Evolutionary conservation across 2,797 vertebrate species (phyloP).

Genomic region (Mallotus villosus): DNA sequence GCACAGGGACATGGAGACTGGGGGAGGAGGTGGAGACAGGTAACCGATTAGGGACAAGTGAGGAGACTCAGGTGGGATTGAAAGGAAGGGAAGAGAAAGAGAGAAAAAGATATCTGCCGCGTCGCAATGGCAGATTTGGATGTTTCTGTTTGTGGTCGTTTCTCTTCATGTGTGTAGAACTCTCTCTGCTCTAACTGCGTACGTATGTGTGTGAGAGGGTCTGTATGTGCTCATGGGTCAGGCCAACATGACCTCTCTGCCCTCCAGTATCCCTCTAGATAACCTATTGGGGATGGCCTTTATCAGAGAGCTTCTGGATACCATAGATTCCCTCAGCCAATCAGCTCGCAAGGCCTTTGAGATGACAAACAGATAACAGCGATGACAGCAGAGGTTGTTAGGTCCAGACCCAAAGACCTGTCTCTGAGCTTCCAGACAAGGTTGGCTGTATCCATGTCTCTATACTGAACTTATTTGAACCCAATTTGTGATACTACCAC

Average conservation of each 20-base stretch:
- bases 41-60: not conserved
- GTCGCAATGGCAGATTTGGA: not conserved
- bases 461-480: too few relatives aligned
- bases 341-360: not conserved
- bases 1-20: constrained; percentile 75
- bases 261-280: not conserved
- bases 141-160: not conserved
- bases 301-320: not conserved
- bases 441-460: too few relatives aligned
- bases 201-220: not conserved
- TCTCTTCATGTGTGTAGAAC: not conserved
- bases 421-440: not conserved
- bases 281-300: not conserved
- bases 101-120: not conserved
- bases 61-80: not conserved
- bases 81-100: not conserved
- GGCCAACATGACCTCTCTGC: not conserved
- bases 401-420: not conserved
- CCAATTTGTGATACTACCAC: too few relatives aligned
- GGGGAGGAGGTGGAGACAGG: not conserved
- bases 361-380: not conserved
- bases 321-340: not conserved
- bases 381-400: not conserved
- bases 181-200: not conserved
- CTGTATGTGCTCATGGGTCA: not conserved